Base-by-base conservation (phyloP, 1,140 invertebrate genomes). In the Lineus longissimus region DNA sequence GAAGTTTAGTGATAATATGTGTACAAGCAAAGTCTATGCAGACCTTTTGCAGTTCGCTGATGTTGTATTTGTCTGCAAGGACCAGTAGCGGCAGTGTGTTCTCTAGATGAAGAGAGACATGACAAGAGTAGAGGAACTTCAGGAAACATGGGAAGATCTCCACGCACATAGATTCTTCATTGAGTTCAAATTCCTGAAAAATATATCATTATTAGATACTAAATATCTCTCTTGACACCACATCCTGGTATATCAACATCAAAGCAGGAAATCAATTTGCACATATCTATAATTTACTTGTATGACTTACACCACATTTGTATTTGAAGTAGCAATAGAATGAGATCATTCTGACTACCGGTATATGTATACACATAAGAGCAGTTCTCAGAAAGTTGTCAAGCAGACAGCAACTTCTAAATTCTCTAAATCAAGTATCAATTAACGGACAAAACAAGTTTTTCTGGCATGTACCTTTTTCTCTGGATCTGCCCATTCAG, bases 61-160 rank as follows among this genome's bases (percentile, higher is more conserved):
- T 78, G 69, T 81, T 81, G 65, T 83, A 83, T 61, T 83, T 83
- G 67, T 83, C 82, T 17, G 82, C 81, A 47, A 83, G 66, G 30
- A 83, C 73, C 0, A 83, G 65, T 0, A 83, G 65, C 7, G 82
- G 80, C 23, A 83, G 66, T 9, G 76, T 79, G 63, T 80, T 83
- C 19, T 81, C 77, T 7, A 74, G 69, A 64, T 81, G 77, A 19
- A 83, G 68, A 36, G 76, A 74, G 45, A 83, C 73, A 63, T 83
- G 81, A 62, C 81, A 82, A 47, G 77, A 76, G 65, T 83, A 83
- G 0, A 82, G 64, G 63, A 80, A 83, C 30, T 78, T 74, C 2
- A 83, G 72, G 61, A 83, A 83, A 19, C 77, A 55, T 33, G 78
- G 73, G 64, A 83, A 83, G 2, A 80, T 76, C n/a, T 65, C 65